Conservation (phyloP, 2,797 vertebrate genomes). For the Hypotaenidia okinawae region DNA sequence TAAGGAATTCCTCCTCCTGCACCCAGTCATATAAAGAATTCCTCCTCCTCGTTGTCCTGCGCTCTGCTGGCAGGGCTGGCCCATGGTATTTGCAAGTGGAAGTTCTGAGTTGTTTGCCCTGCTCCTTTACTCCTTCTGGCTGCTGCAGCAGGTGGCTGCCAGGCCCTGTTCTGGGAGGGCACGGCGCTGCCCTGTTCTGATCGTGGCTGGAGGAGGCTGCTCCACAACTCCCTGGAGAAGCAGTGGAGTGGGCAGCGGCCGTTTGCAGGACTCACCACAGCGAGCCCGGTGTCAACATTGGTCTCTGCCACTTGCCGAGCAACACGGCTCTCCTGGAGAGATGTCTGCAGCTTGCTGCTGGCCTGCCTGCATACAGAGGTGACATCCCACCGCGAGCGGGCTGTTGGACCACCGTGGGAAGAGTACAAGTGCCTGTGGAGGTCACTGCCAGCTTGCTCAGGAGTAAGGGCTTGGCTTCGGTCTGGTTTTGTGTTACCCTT, state of each 20-base stretch:
- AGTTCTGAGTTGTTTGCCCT: neutral
- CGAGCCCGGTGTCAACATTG: slow-evolving; percentile 88
- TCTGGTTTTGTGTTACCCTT: neutral
- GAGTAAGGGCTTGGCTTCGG: slow-evolving; percentile 14
- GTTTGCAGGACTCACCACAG: slow-evolving; percentile 1
- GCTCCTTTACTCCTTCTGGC: neutral
- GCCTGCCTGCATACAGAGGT: neutral
- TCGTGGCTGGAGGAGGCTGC: slow-evolving; percentile 37
- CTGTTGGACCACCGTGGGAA: slow-evolving; percentile 58
- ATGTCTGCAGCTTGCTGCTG: neutral
- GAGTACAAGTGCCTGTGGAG: slow-evolving; percentile 74
- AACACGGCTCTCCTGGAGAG: neutral
- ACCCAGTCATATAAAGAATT: too few species aligned
- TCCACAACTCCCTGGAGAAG: slow-evolving; percentile 71
- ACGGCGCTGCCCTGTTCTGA: neutral
- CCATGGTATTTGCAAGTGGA: neutral
- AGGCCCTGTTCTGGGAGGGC: neutral
- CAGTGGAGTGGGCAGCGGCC: slow-evolving; percentile 45
- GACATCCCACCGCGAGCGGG: neutral
- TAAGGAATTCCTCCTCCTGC: slow-evolving; percentile 89
- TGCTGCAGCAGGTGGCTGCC: neutral
- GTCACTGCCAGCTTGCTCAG: slow-evolving; percentile 64
- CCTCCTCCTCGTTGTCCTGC: neutral
- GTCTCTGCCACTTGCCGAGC: slow-evolving; percentile 78
- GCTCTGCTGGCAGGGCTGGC: neutral